phyloP scores from a whole-genome alignment of 64 coral and sea anemone genomes.

The Acropora yongei region DNA sequence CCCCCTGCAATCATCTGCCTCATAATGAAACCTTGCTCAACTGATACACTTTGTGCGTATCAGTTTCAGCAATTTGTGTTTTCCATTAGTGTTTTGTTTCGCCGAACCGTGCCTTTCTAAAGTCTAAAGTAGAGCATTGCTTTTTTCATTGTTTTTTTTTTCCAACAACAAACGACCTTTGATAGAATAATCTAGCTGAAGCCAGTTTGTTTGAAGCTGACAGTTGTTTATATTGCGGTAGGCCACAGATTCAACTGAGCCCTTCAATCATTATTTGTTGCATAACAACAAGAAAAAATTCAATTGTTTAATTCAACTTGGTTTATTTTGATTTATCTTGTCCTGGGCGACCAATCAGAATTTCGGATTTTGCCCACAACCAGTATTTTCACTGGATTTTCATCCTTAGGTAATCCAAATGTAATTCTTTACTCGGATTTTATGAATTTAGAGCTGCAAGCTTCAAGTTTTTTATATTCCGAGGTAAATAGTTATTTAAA shows the following conservation, averaged over 20 bases:
- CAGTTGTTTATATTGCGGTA: neutral
- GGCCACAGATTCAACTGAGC: neutral
- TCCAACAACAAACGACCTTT: too few relatives aligned
- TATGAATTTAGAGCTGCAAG: neutral
- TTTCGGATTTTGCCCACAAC: constrained; percentile 7
- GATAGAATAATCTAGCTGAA: too few relatives aligned
- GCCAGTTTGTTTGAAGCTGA: neutral
- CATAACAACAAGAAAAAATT: neutral
- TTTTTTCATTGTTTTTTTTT: too few relatives aligned
- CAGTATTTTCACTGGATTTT: constrained; percentile 30
- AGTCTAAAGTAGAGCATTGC: too few relatives aligned
- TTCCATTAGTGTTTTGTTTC: too few relatives aligned
- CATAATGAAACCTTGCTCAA: too few relatives aligned
- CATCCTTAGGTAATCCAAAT: neutral
- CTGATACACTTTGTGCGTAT: too few relatives aligned
- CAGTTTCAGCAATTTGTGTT: too few relatives aligned
- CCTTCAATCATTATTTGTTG: neutral
- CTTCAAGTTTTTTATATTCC: too few relatives aligned
- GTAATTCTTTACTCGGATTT: neutral
- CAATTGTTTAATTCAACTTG: neutral
- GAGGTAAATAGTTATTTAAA: neutral
- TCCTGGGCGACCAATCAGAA: neutral
- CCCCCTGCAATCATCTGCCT: too few relatives aligned
- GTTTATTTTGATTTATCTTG: neutral
- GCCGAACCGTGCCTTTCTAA: too few relatives aligned